Conservation (phyloP, 2,113 vertebrate genomes). For the Pachypanchax playfairii region DNA sequence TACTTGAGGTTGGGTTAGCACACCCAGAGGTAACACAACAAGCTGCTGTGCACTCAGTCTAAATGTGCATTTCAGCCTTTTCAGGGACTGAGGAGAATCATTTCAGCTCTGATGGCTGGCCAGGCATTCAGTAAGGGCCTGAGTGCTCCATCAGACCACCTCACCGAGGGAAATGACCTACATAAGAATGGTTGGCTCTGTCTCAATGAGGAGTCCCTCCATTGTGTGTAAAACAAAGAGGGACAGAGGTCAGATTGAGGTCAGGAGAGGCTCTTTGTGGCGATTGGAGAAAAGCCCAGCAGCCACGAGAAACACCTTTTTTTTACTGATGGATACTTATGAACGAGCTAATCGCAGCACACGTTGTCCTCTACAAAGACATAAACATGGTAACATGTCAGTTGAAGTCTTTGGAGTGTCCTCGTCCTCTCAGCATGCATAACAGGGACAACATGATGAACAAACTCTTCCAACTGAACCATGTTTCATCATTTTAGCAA, state of each 20-base stretch:
- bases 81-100: slow-evolving; percentile 32
- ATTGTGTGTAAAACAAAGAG: neutral
- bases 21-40: slow-evolving; percentile 22
- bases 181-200: slow-evolving; percentile 24
- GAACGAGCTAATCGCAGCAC: neutral
- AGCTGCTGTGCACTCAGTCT: slow-evolving; percentile 27
- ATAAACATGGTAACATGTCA: neutral
- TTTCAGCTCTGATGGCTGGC: slow-evolving; percentile 23
- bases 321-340: slow-evolving; percentile 27
- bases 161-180: slow-evolving; percentile 48
- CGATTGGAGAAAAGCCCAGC: slow-evolving; percentile 8
- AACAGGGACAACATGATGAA: too few relatives aligned
- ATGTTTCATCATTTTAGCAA: too few relatives aligned
- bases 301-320: slow-evolving; percentile 35
- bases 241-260: neutral
- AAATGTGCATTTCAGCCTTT: slow-evolving; percentile 31
- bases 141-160: slow-evolving; percentile 40
- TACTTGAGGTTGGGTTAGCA: slow-evolving; percentile 19
- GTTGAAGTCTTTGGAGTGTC: too few relatives aligned
- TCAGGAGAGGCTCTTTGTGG: slow-evolving; percentile 8
- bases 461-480: too few relatives aligned
- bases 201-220: slow-evolving; percentile 16
- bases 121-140: slow-evolving; percentile 37
- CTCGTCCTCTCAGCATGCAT: too few relatives aligned
- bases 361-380: too few relatives aligned